Conservation (phyloP, 2,797 vertebrate species). For the Phoxinus dragarum region DNA sequence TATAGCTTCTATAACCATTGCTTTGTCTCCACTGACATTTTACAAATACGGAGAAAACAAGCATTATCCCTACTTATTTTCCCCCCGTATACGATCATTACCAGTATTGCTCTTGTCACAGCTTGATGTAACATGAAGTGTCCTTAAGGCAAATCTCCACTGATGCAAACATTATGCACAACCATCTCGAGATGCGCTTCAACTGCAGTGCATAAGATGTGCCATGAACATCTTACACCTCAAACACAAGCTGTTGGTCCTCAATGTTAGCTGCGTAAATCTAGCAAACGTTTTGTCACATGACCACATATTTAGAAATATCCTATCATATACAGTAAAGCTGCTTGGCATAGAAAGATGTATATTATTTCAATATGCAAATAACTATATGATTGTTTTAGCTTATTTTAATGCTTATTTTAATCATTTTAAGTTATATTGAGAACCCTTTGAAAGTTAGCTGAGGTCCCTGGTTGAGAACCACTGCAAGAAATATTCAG, state of each 20-base stretch:
- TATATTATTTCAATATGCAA: not conserved
- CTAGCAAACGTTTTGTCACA: not conserved
- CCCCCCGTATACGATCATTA: slow-evolving; percentile 2
- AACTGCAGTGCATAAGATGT: slow-evolving; percentile 22
- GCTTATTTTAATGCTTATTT: not conserved
- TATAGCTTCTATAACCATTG: not conserved
- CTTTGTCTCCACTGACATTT: not conserved
- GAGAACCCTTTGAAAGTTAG: not conserved
- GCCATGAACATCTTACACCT: slow-evolving; percentile 37
- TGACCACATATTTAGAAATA: not conserved
- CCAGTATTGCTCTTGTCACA: slow-evolving; percentile 15
- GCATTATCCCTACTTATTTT: not conserved
- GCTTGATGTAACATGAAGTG: slow-evolving; percentile 31
- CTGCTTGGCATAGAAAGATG: not conserved
- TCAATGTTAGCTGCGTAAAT: not conserved
- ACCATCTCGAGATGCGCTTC: slow-evolving; percentile 17
- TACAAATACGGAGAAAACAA: not conserved
- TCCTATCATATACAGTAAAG: not conserved
- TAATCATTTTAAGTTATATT: not conserved
- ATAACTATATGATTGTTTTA: not conserved
- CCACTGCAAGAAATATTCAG: not conserved
- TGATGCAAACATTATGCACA: slow-evolving; percentile 15
- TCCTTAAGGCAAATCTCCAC: slow-evolving; percentile 37
- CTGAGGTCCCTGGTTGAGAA: not conserved
- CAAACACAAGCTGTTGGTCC: not conserved